Percentiles rank a stretch among this genome's conserved stretches.
These are phyloP conservation scores for Beris morrisii DNA, from an alignment of 2,888 invertebrate genomes.

Conservation along the genomic window DNA sequence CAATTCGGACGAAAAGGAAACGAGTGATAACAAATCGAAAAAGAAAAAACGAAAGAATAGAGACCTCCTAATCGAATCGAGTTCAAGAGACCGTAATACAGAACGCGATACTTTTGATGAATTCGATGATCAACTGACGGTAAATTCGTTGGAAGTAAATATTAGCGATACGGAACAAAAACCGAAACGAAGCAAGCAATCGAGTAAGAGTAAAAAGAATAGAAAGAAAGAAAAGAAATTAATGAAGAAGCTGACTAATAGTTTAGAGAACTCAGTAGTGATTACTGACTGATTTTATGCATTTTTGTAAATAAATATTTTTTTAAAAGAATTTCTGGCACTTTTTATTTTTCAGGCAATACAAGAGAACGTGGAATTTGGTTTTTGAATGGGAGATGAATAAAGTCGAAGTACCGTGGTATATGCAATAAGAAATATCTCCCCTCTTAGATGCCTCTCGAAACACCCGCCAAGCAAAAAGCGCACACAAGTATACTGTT, in stretches of 20 bases:
- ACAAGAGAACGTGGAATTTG: no score
- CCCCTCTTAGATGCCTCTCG: no score
- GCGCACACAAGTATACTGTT: no score
- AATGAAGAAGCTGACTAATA: slow-evolving; percentile 4
- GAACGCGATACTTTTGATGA: slow-evolving; percentile 4
- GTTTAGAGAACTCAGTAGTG: slow-evolving; percentile 9
- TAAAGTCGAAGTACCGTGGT: no score
- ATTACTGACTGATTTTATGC: slow-evolving; percentile 14
- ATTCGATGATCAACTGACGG: slow-evolving; percentile 21
- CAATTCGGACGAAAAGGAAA: no score
- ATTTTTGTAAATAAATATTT: no score
- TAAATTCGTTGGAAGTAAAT: slow-evolving; percentile 24
- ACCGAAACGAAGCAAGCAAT: neutral
- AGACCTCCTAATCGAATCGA: neutral
- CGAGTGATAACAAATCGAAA: neutral
- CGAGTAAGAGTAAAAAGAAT: slow-evolving; percentile 13
- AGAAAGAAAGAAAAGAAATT: slow-evolving; percentile 13
- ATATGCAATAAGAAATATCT: no score
- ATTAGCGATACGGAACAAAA: slow-evolving; percentile 16
- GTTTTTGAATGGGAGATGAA: no score
- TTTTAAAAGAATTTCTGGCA: no score
- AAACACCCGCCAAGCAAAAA: no score
- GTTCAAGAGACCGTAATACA: neutral
- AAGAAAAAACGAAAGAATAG: slow-evolving; percentile 2
- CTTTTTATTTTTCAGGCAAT: no score